phyloP scores from a whole-genome alignment of 2,888 invertebrate species.

The Lochmaea capreae region DNA sequence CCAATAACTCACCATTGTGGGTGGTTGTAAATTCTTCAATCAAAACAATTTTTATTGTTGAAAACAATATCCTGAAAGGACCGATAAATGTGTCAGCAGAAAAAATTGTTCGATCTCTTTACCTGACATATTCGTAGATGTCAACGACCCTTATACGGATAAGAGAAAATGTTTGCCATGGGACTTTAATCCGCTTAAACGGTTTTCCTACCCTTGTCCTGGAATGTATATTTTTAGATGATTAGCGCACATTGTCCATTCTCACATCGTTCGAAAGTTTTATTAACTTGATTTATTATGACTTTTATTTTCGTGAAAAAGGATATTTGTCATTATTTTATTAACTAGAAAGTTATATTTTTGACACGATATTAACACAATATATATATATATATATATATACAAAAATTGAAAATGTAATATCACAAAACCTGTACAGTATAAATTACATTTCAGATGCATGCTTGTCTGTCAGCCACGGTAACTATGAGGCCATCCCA shows the following conservation, averaged over 20 bases:
- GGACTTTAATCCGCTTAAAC: constrained; percentile 5
- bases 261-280: neutral
- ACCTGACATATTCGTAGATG: too few species aligned
- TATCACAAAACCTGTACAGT: too few species aligned
- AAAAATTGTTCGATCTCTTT: neutral
- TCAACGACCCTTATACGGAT: too few species aligned
- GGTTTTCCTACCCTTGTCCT: neutral
- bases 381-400: too few species aligned
- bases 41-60: neutral
- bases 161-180: neutral
- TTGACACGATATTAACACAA: too few species aligned
- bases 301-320: neutral
- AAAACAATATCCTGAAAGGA: neutral
- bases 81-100: neutral
- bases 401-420: too few species aligned
- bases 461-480: too few species aligned
- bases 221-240: constrained; percentile 3
- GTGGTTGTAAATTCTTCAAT: neutral
- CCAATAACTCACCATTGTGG: neutral
- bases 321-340: neutral
- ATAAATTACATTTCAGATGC: too few species aligned
- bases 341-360: too few species aligned
- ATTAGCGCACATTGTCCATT: neutral
- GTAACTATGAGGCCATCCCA: too few species aligned
- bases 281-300: neutral